Evolutionary conservation across 1,140 invertebrate species (phyloP).

Genomic region (Drosophila triauraria): DNA sequence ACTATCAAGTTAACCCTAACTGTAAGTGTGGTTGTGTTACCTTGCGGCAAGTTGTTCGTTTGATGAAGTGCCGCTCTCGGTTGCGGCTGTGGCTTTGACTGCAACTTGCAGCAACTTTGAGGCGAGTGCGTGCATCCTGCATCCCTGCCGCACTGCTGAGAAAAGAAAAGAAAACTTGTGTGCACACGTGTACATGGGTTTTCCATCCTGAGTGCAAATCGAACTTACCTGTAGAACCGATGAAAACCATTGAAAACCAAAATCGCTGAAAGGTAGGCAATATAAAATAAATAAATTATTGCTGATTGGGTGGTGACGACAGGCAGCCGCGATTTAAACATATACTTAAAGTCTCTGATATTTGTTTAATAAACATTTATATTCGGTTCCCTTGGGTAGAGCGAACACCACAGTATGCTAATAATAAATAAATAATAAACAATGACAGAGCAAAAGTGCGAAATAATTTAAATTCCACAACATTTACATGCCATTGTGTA

Average conservation of each 20-base stretch:
- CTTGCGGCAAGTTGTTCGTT: constrained; percentile 67
- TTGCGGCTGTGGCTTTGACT: constrained; percentile 59
- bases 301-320: constrained; percentile 19
- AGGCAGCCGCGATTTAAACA: neutral
- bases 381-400: neutral
- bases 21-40: constrained; percentile 33
- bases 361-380: constrained; percentile 1
- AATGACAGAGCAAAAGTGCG: neutral
- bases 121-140: constrained; percentile 38
- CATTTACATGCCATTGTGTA: neutral
- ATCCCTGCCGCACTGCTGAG: constrained; percentile 17
- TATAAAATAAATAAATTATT: constrained; percentile 18
- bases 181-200: constrained; percentile 5
- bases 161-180: constrained; percentile 11
- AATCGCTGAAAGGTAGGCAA: constrained; percentile 44
- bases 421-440: neutral
- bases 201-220: constrained; percentile 45
- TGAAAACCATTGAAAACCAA: neutral
- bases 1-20: too few species aligned
- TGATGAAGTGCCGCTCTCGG: constrained; percentile 70
- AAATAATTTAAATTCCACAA: neutral
- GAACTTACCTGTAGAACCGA: constrained; percentile 28
- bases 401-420: neutral
- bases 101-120: constrained; percentile 48
- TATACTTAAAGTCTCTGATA: neutral